These are phyloP conservation scores for Pristionchus entomophagus DNA, from an alignment of 2,888 invertebrate species.

Conservation along the genomic window DNA sequence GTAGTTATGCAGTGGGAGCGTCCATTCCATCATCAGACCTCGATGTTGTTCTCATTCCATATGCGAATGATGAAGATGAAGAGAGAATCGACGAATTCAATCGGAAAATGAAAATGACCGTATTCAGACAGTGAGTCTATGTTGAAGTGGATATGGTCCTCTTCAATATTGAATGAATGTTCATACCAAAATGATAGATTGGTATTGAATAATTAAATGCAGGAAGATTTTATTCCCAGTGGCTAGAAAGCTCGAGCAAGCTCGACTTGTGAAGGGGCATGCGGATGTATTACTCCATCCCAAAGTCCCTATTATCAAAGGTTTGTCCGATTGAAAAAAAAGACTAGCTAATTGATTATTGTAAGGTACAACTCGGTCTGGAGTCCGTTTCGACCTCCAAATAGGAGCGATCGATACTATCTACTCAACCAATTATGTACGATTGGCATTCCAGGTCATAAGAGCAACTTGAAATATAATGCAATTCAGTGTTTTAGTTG, in stretches of 20 bases:
- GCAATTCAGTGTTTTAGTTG: not conserved
- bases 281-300: not conserved
- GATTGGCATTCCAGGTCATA: slow-evolving; percentile 4
- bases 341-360: too few species aligned
- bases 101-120: not conserved
- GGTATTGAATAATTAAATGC: not conserved
- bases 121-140: not conserved
- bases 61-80: not conserved
- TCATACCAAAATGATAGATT: not conserved
- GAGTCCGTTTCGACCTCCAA: slow-evolving; percentile 27
- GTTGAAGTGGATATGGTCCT: not conserved
- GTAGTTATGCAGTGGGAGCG: slow-evolving; percentile 9
- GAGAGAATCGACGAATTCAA: not conserved
- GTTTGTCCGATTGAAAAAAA: not conserved
- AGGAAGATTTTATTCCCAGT: not conserved
- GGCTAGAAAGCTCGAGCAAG: not conserved
- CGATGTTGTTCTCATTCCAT: slow-evolving; percentile 35
- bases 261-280: not conserved
- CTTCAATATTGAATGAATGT: not conserved
- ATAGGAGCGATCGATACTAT: not conserved
- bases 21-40: slow-evolving; percentile 28
- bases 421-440: not conserved
- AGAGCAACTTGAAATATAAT: not conserved
- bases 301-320: slow-evolving; percentile 20
- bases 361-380: not conserved